phyloP scores from a whole-genome alignment of 2,888 invertebrate genomes.

The Euzophera pinguis region DNA sequence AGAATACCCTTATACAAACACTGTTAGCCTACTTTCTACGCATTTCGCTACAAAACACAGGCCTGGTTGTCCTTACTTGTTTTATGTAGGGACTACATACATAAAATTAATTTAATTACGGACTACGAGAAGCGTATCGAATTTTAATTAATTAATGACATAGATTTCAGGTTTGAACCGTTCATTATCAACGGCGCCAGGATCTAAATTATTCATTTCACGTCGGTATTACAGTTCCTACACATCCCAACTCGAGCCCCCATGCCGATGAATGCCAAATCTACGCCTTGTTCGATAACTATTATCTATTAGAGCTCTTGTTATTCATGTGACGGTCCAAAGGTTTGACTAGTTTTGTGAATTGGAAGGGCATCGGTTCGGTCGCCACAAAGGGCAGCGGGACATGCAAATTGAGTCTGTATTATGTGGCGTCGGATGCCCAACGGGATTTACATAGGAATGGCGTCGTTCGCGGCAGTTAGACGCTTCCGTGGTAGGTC shows the following conservation, averaged over 20 bases:
- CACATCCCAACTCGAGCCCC: slow-evolving; percentile 23
- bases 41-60: slow-evolving; percentile 10
- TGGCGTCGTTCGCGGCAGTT: slow-evolving; percentile 60
- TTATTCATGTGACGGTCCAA: slow-evolving; percentile 44
- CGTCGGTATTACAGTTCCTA: slow-evolving; percentile 38
- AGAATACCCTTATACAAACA: slow-evolving; percentile 1
- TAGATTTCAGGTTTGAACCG: slow-evolving; percentile 47
- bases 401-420: slow-evolving; percentile 67
- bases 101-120: slow-evolving; percentile 28
- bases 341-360: slow-evolving; percentile 42
- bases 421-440: slow-evolving; percentile 65
- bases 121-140: slow-evolving; percentile 44
- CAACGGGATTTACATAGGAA: slow-evolving; percentile 72
- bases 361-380: slow-evolving; percentile 41
- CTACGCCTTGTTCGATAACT: slow-evolving; percentile 45
- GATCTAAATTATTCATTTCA: slow-evolving; percentile 56
- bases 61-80: slow-evolving; percentile 14
- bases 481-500: slow-evolving; percentile 49
- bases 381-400: slow-evolving; percentile 57
- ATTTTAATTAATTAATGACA: slow-evolving; percentile 55
- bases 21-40: slow-evolving; percentile 12
- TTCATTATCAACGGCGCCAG: slow-evolving; percentile 36
- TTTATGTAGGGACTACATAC: slow-evolving; percentile 18
- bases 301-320: slow-evolving; percentile 50
- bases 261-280: slow-evolving; percentile 47